Conservation (phyloP, 23 tunicate species). For the Diplosoma virens region DNA sequence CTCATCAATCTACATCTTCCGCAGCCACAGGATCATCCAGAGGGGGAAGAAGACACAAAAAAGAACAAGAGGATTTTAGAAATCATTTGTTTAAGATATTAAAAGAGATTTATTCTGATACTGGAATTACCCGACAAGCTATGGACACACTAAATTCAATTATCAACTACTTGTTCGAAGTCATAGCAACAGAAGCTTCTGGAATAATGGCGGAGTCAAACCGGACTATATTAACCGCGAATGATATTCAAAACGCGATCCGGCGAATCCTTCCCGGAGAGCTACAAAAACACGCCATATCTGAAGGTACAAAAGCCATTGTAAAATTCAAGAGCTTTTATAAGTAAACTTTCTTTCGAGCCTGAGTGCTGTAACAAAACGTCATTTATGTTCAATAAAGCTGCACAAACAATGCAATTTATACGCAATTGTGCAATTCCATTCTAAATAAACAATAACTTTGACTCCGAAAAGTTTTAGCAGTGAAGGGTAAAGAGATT, state of each 20-base stretch:
- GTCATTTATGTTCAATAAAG: background rate
- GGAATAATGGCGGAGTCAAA: constrained; percentile 47
- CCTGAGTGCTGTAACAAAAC: background rate
- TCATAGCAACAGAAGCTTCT: constrained; percentile 58
- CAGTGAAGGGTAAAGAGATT: no score
- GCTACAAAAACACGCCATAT: constrained; percentile 78
- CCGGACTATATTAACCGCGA: constrained; percentile 72
- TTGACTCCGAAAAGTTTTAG: no score
- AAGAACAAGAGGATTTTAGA: constrained; percentile 59
- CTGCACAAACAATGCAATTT: no score
- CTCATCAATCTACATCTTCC: constrained; percentile 21
- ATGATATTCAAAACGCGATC: constrained; percentile 79
- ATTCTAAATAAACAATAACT: no score
- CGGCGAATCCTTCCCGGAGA: constrained; percentile 77
- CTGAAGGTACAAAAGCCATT: constrained; percentile 94
- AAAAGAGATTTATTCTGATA: constrained; percentile 76
- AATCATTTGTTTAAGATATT: constrained; percentile 61
- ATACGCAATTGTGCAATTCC: no score
- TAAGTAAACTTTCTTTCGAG: constrained; percentile 2
- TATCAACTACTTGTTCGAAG: constrained; percentile 63
- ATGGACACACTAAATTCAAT: constrained; percentile 69
- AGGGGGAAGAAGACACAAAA: constrained; percentile 15
- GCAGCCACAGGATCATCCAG: background rate
- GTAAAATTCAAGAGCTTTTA: constrained; percentile 82
- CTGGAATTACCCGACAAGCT: constrained; percentile 82